These are phyloP conservation scores for Pteruthius melanotis DNA, from an alignment of 2,113 vertebrate genomes.

Conservation along the genomic window DNA sequence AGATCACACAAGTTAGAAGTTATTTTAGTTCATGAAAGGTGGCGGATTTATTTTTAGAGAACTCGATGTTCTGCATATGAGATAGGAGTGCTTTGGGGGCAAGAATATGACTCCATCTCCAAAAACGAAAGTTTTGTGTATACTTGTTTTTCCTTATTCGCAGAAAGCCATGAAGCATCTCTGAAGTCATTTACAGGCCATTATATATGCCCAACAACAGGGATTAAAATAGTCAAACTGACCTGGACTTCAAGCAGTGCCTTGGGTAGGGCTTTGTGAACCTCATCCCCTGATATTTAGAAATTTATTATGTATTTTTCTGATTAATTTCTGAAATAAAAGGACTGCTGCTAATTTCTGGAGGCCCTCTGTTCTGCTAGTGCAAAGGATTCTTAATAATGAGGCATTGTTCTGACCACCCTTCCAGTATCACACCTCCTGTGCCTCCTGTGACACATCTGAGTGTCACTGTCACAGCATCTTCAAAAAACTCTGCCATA, in stretches of 20 bases:
- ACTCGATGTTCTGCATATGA: background rate
- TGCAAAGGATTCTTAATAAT: background rate
- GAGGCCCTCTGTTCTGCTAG: background rate
- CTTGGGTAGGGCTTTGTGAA: background rate
- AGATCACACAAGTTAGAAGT: too few relatives aligned
- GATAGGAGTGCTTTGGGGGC: rapidly evolving
- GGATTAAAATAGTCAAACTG: background rate
- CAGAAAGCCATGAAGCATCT: background rate
- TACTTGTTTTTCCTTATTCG: background rate
- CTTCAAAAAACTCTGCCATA: background rate
- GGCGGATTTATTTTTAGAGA: background rate
- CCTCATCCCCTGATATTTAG: background rate
- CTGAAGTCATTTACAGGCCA: background rate
- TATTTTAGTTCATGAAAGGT: background rate
- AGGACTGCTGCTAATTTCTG: background rate
- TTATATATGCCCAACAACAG: background rate
- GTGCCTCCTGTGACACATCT: background rate
- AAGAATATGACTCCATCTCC: background rate
- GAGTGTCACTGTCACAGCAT: background rate
- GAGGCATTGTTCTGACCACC: background rate
- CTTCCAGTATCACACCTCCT: background rate
- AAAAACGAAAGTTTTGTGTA: rapidly evolving
- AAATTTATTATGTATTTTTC: background rate
- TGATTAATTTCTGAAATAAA: background rate
- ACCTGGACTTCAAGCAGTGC: background rate